Base-by-base conservation (phyloP, 2,888 invertebrate species). In the Colostygia pectinataria region DNA sequence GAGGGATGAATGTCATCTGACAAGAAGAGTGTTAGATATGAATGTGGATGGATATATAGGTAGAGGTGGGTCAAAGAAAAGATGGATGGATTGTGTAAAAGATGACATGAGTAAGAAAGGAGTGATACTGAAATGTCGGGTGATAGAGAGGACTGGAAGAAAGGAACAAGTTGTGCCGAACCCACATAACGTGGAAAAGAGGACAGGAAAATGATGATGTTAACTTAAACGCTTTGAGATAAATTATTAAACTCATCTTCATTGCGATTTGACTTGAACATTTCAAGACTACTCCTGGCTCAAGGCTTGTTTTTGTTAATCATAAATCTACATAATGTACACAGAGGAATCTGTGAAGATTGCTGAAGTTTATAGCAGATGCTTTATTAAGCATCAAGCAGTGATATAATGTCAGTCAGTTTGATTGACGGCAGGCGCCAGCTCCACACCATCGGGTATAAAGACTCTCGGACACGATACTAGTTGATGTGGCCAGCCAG, bases 381-480 rank as follows among this genome's bases (percentile, higher is more conserved):
- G 77, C 75, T 74, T 70, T 73, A 69, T 72, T 66, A 68, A 64
- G 68, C 68, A 68, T 68, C 66, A 62, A 65, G 66, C 68, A 75
- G 72, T 77, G 79, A 78, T 77, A 71, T 67, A 63, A 66, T 73
- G 77, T 74, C 81, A 69, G 75, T 73, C 74, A 58, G 61, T 53
- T 55, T 83, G 84, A 85, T 81, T 79, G 84, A 83, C 82, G 66
- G 77, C 68, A 63, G 83, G 56, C 60, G 60, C 60, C 56, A 37
- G 42, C 46, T 44, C 28, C 46, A 39, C 39, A 28, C 36, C 36
- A 31, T 40, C 28, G 34, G 27, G 6, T 27, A 37, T 40, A 41
- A 36, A 32, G 45, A 6, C 29, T 27, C 31, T 37, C 41, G 27
- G 24, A 44, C 44, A 31, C 36, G 44, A 27, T 29, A 36, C 34